Evolutionary conservation across 2,113 vertebrate genomes (phyloP).

Genomic region (Orycteropus afer): DNA sequence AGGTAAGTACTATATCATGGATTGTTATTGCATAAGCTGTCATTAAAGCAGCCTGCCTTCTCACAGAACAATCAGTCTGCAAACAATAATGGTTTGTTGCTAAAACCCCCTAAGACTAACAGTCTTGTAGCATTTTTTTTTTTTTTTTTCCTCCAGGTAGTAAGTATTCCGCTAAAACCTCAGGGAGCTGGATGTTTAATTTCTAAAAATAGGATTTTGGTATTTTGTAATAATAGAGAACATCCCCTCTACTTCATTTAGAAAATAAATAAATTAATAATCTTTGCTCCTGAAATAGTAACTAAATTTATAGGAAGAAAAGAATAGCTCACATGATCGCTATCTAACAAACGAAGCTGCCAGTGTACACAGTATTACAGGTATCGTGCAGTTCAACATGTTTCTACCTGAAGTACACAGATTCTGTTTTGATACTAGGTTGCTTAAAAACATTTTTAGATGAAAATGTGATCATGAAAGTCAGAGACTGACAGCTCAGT

Average conservation of each 20-base stretch:
- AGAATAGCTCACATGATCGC: slow-evolving; percentile 46
- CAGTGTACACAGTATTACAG: background rate
- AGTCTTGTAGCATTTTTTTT: slow-evolving; percentile 74
- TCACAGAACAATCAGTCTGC: slow-evolving; percentile 84
- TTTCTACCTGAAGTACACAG: slow-evolving; percentile 61
- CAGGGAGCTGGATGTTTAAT: slow-evolving; percentile 57
- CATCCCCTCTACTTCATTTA: background rate
- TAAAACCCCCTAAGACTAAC: slow-evolving; percentile 80
- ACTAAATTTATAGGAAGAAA: slow-evolving; percentile 72
- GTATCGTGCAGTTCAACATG: background rate
- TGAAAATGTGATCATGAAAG: slow-evolving; percentile 64
- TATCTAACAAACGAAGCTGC: slow-evolving; percentile 35
- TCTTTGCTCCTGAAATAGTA: slow-evolving; percentile 70
- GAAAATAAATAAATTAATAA: slow-evolving; percentile 46
- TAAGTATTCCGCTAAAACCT: slow-evolving; percentile 72
- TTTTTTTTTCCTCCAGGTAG: slow-evolving; percentile 63
- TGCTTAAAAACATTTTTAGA: slow-evolving; percentile 64
- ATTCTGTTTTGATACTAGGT: slow-evolving; percentile 69
- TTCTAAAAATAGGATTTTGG: slow-evolving; percentile 52
- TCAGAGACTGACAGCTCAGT: slow-evolving; percentile 53
- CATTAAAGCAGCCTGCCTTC: slow-evolving; percentile 85
- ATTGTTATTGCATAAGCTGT: slow-evolving; percentile 88
- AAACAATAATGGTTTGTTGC: slow-evolving; percentile 86
- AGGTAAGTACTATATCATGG: slow-evolving; percentile 85
- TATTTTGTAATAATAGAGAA: slow-evolving; percentile 64